A percentile compares a stretch with the other conserved stretches of the same genome.
Evolutionary conservation across 2,888 invertebrate genomes (phyloP).

Genomic region (Melikaiella ostensackeni): DNA sequence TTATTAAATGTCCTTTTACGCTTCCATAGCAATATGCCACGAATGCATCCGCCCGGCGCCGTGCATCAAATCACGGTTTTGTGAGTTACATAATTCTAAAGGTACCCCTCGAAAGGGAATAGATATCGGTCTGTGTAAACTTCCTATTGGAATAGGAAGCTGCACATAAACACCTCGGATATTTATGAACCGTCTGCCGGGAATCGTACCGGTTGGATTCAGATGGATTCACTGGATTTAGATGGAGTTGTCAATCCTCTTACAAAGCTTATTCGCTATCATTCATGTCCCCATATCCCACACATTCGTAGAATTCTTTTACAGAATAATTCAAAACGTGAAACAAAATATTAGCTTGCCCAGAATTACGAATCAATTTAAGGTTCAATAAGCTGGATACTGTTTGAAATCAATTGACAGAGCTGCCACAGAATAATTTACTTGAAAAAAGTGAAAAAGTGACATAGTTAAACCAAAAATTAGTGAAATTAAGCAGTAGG

Average conservation of each 20-base stretch:
- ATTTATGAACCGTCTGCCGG: slow-evolving; percentile 58
- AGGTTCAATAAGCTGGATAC: too few species aligned
- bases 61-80: slow-evolving; percentile 15
- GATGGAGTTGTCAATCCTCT: background rate
- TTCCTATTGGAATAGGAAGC: background rate
- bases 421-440: too few species aligned
- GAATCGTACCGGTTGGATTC: slow-evolving; percentile 55
- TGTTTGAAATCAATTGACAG: too few species aligned
- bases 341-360: too few species aligned
- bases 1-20: slow-evolving; percentile 33
- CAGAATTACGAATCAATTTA: too few species aligned
- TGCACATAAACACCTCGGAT: slow-evolving; percentile 43
- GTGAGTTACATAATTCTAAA: slow-evolving; percentile 5
- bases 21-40: slow-evolving; percentile 30
- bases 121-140: background rate
- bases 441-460: too few species aligned
- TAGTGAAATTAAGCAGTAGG: too few species aligned
- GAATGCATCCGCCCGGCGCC: background rate
- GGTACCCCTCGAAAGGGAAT: background rate
- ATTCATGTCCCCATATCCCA: background rate
- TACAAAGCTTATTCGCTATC: background rate
- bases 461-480: too few species aligned
- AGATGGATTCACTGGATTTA: slow-evolving; percentile 49
- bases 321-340: background rate
- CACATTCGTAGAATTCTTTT: background rate